These are phyloP conservation scores for Hypothenemus hampei DNA, from an alignment of 1,140 invertebrate genomes.

Conservation along the genomic window DNA sequence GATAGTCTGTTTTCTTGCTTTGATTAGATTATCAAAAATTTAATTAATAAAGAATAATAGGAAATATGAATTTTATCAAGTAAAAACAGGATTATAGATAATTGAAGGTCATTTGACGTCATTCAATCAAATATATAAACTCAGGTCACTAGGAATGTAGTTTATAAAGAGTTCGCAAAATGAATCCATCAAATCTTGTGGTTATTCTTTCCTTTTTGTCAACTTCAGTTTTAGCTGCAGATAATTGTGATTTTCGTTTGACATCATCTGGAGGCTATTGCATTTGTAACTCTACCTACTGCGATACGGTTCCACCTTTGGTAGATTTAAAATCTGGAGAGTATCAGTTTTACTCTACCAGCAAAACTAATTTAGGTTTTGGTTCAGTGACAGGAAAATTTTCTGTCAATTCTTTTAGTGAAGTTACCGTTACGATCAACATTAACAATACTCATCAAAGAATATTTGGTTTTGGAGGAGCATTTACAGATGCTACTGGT, in stretches of 20 bases:
- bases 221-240: background rate
- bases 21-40: no score
- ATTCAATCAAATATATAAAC: no score
- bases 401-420: no score
- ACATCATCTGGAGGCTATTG: slow-evolving; percentile 55
- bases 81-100: no score
- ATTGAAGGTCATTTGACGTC: no score
- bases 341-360: slow-evolving; percentile 56
- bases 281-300: slow-evolving; percentile 79
- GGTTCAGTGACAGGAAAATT: slow-evolving; percentile 38
- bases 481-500: slow-evolving; percentile 43
- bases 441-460: slow-evolving; percentile 49
- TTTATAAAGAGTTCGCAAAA: no score
- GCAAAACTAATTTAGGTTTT: slow-evolving; percentile 52
- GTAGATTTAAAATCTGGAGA: slow-evolving; percentile 42
- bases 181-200: no score
- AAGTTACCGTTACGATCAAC: slow-evolving; percentile 20
- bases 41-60: no score
- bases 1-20: no score
- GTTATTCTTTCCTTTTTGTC: no score
- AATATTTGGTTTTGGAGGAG: slow-evolving; percentile 77
- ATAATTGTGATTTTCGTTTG: background rate
- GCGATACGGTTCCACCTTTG: slow-evolving; percentile 62
- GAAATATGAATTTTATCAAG: no score
- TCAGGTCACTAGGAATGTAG: no score